phyloP scores from a whole-genome alignment of 92 coral and sea anemone genomes.

The Virgularia gustaviana region DNA sequence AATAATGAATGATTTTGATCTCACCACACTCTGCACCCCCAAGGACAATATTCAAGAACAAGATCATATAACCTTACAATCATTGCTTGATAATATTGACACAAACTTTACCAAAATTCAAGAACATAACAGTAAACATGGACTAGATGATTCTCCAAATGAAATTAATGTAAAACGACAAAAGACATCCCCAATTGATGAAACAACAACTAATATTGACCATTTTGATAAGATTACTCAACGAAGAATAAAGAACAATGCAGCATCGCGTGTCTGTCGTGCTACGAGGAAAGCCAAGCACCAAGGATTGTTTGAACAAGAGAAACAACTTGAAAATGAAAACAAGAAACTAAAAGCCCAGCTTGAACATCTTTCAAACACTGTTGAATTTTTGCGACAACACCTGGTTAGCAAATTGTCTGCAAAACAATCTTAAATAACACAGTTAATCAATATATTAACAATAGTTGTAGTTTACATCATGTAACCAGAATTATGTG shows the following conservation, averaged over 20 bases:
- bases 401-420: conserved; percentile 64
- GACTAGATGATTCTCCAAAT: background rate
- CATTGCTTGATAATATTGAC: background rate
- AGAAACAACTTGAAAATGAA: conserved; percentile 58
- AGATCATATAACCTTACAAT: background rate
- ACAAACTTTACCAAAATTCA: background rate
- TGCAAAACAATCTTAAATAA: conserved; percentile 26
- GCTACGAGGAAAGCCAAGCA: conserved; percentile 74
- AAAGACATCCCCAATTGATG: background rate
- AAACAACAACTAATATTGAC: background rate
- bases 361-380: conserved; percentile 57
- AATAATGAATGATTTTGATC: too few relatives aligned
- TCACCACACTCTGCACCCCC: too few relatives aligned
- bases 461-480: background rate
- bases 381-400: conserved; percentile 60
- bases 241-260: conserved; percentile 81
- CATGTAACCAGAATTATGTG: background rate
- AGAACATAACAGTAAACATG: background rate
- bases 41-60: too few relatives aligned
- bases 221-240: conserved; percentile 49
- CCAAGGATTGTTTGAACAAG: conserved; percentile 66
- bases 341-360: conserved; percentile 63
- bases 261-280: conserved; percentile 75
- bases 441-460: background rate
- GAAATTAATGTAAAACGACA: background rate